These are phyloP conservation scores for Falco novaeseelandiae DNA, from an alignment of 2,797 vertebrate species.

Conservation along the genomic window DNA sequence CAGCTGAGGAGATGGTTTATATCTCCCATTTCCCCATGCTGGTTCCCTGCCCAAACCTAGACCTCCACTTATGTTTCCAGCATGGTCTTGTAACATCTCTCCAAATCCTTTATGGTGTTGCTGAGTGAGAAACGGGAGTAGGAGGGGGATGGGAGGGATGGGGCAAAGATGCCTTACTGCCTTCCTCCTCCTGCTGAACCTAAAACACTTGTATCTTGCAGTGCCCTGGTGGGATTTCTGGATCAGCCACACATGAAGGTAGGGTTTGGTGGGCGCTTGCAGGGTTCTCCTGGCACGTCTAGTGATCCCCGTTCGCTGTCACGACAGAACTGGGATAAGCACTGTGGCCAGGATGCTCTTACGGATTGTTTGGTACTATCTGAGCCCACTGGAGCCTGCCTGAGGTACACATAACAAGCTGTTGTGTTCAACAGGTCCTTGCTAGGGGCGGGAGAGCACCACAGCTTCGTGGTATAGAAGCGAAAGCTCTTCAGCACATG, in stretches of 20 bases:
- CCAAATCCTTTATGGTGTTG: neutral
- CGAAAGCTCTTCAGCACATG: neutral
- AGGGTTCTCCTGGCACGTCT: neutral
- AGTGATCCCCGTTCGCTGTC: neutral
- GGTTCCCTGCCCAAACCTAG: neutral
- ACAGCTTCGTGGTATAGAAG: rapidly evolving
- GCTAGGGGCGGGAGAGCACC: neutral
- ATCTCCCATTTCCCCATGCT: neutral
- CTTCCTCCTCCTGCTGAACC: neutral
- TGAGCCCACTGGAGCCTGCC: neutral
- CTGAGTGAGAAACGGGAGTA: neutral
- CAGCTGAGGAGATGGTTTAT: neutral
- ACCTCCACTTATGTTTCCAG: neutral
- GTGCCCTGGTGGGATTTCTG: neutral
- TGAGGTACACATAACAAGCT: neutral
- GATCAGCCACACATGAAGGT: rapidly evolving
- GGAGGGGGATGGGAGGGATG: neutral
- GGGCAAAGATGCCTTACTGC: neutral
- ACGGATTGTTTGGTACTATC: neutral
- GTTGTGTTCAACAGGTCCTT: neutral
- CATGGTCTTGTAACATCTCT: neutral
- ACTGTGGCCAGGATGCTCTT: neutral
- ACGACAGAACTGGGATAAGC: neutral
- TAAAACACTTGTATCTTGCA: neutral
- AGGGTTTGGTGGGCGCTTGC: neutral